phyloP scores from a whole-genome alignment of 2,888 invertebrate genomes.

The Dichetophora obliterata region DNA sequence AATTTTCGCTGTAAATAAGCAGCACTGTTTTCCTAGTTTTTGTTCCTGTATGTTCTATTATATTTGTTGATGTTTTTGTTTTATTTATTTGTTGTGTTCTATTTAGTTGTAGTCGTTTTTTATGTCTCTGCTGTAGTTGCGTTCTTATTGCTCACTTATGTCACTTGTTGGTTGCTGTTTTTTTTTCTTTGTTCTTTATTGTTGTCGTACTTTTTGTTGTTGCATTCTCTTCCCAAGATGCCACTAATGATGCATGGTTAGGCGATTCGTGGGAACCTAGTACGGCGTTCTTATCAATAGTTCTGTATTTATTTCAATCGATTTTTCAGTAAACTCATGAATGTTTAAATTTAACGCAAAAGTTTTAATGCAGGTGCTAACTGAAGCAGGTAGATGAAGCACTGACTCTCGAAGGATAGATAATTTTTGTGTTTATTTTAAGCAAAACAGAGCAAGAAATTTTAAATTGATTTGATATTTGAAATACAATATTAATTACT shows the following conservation, averaged over 20 bases:
- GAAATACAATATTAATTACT: too few species aligned
- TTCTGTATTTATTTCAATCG: background rate
- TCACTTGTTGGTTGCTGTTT: background rate
- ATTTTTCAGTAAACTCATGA: too few species aligned
- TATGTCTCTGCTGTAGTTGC: background rate
- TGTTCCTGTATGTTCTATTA: background rate
- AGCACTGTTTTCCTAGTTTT: background rate
- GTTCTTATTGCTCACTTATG: background rate
- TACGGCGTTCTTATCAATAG: background rate
- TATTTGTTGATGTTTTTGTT: background rate
- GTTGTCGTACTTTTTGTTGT: background rate
- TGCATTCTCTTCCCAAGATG: background rate
- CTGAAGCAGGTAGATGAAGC: too few species aligned
- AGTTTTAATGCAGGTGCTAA: too few species aligned
- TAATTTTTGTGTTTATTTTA: too few species aligned
- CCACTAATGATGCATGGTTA: background rate
- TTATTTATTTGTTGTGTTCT: constrained; percentile 1
- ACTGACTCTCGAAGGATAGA: too few species aligned
- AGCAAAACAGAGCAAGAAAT: too few species aligned
- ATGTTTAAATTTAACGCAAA: too few species aligned
- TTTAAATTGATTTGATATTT: too few species aligned
- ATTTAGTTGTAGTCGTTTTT: background rate
- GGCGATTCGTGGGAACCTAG: constrained; percentile 5
- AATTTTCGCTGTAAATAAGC: too few species aligned
- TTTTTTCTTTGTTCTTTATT: background rate